Percentiles rank a stretch among this genome's conserved stretches.
phyloP scores from a whole-genome alignment of 2,888 invertebrate species.

The Plusia festucae region DNA sequence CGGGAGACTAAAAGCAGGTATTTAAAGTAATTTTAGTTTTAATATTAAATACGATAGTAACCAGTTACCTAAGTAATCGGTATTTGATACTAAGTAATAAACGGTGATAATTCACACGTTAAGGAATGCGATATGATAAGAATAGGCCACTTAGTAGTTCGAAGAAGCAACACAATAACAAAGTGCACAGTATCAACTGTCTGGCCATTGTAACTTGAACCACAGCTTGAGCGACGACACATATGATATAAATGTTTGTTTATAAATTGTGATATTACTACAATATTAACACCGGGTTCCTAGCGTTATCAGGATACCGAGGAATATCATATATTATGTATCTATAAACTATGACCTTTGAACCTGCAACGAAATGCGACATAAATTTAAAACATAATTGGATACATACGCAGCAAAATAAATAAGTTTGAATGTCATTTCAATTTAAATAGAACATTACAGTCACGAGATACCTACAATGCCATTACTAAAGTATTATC shows the following conservation, averaged over 20 bases:
- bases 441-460: conserved; percentile 36
- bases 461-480: conserved; percentile 14
- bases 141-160: conserved; percentile 68
- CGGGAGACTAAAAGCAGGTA: conserved; percentile 94
- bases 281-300: conserved; percentile 38
- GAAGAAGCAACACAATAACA: conserved; percentile 67
- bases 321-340: neutral
- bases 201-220: conserved; percentile 63
- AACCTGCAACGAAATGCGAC: conserved; percentile 25
- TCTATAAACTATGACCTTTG: conserved; percentile 43
- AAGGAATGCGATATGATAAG: conserved; percentile 76
- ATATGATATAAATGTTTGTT: conserved; percentile 64
- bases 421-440: conserved; percentile 58
- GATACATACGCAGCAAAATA: conserved; percentile 14
- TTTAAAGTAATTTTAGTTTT: conserved; percentile 44
- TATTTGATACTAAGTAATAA: conserved; percentile 28
- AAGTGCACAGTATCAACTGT: conserved; percentile 63
- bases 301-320: conserved; percentile 43
- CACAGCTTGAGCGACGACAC: too few species aligned
- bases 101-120: conserved; percentile 48
- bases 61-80: conserved; percentile 2
- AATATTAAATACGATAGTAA: neutral
- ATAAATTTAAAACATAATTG: conserved; percentile 39
- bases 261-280: conserved; percentile 54
- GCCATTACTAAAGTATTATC: conserved; percentile 32